Evolutionary conservation across 2,113 vertebrate genomes (phyloP).

Genomic region (Oreochromis niloticus): DNA sequence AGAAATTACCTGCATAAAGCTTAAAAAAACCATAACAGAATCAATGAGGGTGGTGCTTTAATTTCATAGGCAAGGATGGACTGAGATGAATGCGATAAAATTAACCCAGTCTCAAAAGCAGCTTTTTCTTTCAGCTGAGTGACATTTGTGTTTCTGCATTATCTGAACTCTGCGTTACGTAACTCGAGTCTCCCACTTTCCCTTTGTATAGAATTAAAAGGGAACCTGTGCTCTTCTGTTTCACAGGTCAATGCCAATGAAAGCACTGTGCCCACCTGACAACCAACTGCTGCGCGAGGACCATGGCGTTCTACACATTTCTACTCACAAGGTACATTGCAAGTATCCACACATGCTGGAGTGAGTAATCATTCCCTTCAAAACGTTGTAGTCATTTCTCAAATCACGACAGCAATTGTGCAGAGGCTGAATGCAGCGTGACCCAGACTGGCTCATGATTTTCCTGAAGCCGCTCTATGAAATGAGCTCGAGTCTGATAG

Average conservation of each 20-base stretch:
- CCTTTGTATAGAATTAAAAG: not conserved
- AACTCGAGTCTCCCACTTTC: not conserved
- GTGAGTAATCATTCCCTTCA: constrained; percentile 12
- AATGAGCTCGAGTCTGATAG: constrained; percentile 15
- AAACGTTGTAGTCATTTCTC: not conserved
- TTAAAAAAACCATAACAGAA: not conserved
- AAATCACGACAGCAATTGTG: constrained; percentile 7
- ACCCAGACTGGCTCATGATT: not conserved
- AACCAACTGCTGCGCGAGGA: not conserved
- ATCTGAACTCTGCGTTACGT: not conserved
- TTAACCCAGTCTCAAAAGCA: not conserved
- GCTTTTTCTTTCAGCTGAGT: not conserved
- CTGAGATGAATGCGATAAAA: not conserved
- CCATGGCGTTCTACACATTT: not conserved
- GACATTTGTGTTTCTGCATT: not conserved
- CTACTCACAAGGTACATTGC: not conserved
- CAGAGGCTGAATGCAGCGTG: not conserved
- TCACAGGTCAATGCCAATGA: constrained; percentile 1
- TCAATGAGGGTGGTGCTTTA: not conserved
- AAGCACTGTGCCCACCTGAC: not conserved
- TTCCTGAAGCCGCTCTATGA: not conserved
- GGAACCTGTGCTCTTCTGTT: not conserved
- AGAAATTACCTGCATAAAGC: not conserved
- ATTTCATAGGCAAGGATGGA: not conserved
- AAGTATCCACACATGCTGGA: not conserved